These are phyloP conservation scores for Lepus timidus DNA, from an alignment of 2,113 vertebrate species.

Conservation along the genomic window DNA sequence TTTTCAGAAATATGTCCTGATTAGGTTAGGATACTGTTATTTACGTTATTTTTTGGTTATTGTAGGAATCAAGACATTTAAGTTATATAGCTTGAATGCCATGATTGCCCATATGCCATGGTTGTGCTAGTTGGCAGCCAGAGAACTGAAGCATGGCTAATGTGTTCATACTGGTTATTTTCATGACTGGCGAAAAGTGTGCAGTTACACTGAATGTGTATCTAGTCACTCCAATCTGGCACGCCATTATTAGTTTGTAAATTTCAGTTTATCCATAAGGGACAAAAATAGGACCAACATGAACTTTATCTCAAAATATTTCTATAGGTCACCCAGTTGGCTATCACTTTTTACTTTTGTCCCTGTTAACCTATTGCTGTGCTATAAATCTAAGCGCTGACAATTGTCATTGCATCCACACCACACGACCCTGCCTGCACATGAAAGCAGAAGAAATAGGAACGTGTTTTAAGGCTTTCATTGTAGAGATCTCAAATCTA, in stretches of 20 bases:
- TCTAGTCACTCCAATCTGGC: background rate
- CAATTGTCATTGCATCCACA: background rate
- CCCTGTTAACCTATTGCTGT: background rate
- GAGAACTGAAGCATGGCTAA: background rate
- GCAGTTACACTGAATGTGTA: background rate
- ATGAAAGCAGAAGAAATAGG: background rate
- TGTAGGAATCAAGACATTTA: constrained; percentile 4
- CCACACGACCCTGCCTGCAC: background rate
- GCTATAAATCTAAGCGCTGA: background rate
- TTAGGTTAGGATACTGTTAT: background rate
- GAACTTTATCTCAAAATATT: constrained; percentile 37
- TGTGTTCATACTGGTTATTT: background rate
- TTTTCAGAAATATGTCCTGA: background rate
- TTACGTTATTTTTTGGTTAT: constrained; percentile 36
- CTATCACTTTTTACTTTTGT: constrained; percentile 7
- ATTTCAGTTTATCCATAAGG: background rate
- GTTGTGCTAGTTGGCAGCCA: background rate
- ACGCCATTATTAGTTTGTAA: background rate
- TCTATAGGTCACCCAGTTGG: background rate
- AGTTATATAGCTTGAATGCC: background rate
- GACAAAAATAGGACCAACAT: background rate
- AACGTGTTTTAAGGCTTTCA: constrained; percentile 7
- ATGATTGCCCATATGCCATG: background rate
- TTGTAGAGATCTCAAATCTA: constrained; percentile 18
- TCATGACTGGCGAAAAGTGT: background rate